A percentile compares a stretch with the other conserved stretches of the same genome.
Evolutionary conservation across 2,888 invertebrate genomes (phyloP).

Genomic region (Octodonta nipae): DNA sequence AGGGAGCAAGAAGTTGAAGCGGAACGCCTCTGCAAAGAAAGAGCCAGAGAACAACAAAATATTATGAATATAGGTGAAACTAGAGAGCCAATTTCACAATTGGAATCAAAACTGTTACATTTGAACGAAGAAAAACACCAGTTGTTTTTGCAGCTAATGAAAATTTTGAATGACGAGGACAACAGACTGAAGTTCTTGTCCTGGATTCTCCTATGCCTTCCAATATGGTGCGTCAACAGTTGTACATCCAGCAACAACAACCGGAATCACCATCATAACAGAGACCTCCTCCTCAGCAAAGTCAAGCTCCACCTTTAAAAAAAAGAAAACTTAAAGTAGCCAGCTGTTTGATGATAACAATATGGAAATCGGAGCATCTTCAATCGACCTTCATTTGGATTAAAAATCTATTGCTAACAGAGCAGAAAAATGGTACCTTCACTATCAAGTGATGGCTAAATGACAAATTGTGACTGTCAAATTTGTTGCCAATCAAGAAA

Average conservation of each 20-base stretch:
- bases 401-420: too few relatives aligned
- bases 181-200: constrained; percentile 66
- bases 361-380: too few relatives aligned
- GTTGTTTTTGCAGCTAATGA: constrained; percentile 80
- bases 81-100: constrained; percentile 74
- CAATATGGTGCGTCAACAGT: constrained; percentile 51
- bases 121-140: constrained; percentile 86
- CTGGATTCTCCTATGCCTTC: constrained; percentile 42
- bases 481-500: too few relatives aligned
- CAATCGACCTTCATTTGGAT: too few relatives aligned
- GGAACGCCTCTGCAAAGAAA: constrained; percentile 71
- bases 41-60: constrained; percentile 79
- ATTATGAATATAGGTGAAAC: constrained; percentile 84
- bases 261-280: constrained; percentile 10
- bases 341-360: too few relatives aligned
- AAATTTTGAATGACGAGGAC: constrained; percentile 90
- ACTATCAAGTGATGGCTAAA: too few relatives aligned
- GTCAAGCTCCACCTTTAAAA: too few relatives aligned
- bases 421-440: too few relatives aligned
- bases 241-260: constrained; percentile 44
- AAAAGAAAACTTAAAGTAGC: too few relatives aligned
- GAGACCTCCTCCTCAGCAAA: constrained; percentile 9
- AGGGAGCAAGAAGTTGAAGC: constrained; percentile 53
- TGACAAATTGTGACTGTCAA: too few relatives aligned
- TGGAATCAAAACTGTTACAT: constrained; percentile 66